A percentile compares a stretch with the other conserved stretches of the same genome.
phyloP scores from a whole-genome alignment of 2,888 invertebrate genomes.

The Lacanobia wlatinum region DNA sequence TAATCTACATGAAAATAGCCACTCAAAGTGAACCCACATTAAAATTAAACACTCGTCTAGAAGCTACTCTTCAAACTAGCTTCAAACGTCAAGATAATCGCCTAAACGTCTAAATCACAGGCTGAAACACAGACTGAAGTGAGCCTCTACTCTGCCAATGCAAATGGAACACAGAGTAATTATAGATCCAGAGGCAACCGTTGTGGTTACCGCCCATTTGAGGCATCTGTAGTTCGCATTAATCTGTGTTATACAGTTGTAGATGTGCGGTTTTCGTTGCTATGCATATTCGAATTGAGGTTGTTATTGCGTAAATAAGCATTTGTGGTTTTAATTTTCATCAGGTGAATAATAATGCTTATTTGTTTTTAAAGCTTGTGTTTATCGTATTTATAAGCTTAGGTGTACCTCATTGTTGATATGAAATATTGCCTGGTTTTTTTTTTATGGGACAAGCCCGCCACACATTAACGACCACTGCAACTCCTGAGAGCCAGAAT shows the following conservation, averaged over 20 bases:
- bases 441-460: no score
- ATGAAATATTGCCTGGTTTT: no score
- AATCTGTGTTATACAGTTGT: slow-evolving; percentile 29
- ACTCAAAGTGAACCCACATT: no score
- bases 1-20: no score
- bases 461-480: no score
- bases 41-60: background rate
- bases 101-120: slow-evolving; percentile 3
- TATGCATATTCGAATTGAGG: background rate
- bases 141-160: slow-evolving; percentile 21
- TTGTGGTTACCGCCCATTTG: slow-evolving; percentile 52
- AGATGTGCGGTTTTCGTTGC: slow-evolving; percentile 19
- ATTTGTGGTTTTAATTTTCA: background rate
- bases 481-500: no score
- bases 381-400: background rate
- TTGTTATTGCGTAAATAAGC: slow-evolving; percentile 3
- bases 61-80: slow-evolving; percentile 4
- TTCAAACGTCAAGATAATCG: slow-evolving; percentile 31
- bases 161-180: slow-evolving; percentile 60
- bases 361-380: background rate
- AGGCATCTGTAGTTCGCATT: slow-evolving; percentile 34
- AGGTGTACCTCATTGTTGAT: no score
- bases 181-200: slow-evolving; percentile 38
- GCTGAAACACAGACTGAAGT: slow-evolving; percentile 23
- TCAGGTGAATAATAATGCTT: background rate